Base-by-base conservation (phyloP, 2,113 vertebrate species). In the Sceloporus tristichus region DNA sequence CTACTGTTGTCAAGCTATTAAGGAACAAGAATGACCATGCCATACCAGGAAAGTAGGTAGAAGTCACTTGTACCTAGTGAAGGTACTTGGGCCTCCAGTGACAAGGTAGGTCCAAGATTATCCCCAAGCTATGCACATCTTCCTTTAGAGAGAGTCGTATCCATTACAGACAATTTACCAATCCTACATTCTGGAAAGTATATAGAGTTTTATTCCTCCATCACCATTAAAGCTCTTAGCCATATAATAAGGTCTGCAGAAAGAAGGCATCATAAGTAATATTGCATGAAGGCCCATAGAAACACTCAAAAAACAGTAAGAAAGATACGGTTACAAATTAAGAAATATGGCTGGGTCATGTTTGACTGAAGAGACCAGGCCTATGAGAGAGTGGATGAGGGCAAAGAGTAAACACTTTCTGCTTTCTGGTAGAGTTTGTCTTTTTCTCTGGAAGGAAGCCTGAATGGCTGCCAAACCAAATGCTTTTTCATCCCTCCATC, bases 191-290 rank as follows among this genome's bases (percentile, higher is more conserved):
- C 48, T 48, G 71, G 85, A 78, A 79, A 79, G 19, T 25, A 77
- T 34, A 40, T 42, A 68, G 56, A 18, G 8, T 38, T 8, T 70
- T 54, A 18, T 54, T 13, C 48, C 27, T 38, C 34, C 8, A 1
- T 56, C 7, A 9, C 2, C 18, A 21, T 38, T 19, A 23, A 34
- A 8, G 40, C n/a, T 89, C 84, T 76, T n/a, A 86, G 73, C 9
- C 27, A 7, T 85, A 10, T n/a, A 42, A 19, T 40, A 34, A 18
- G 54, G 68, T 83, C 9, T 53, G 66, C 79, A 34, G 74, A 90
- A 88, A 90, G 93, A 75, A 78, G 56, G 93, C 92, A 93, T 88
- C 84, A 85, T 87, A 93, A 90, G 85, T 54, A 82, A 53, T 87
- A 40, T 54, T 87, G 89, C 59, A 68, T 40, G 79, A 84, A 87